Percentiles rank a stretch among this genome's conserved stretches.
phyloP scores from a whole-genome alignment of 2,113 vertebrate genomes.

The Peromyscus polionotus region DNA sequence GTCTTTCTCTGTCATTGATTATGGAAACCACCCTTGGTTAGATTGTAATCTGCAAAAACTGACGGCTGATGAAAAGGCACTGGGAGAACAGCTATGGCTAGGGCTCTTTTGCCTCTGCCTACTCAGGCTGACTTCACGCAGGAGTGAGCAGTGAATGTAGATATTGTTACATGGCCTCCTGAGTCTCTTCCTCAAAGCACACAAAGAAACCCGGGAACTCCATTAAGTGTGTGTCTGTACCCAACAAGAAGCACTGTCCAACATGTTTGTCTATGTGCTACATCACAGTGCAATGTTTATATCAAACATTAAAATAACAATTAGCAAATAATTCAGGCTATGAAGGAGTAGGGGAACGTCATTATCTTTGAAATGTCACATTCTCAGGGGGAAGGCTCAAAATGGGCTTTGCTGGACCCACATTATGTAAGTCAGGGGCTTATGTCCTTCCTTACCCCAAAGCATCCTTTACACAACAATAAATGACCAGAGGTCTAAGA shows the following conservation, averaged over 20 bases:
- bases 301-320: not conserved
- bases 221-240: not conserved
- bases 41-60: not conserved
- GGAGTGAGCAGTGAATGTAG: not conserved
- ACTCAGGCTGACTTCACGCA: not conserved
- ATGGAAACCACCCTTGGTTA: slow-evolving; percentile 5
- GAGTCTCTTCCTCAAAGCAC: not conserved
- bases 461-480: not conserved
- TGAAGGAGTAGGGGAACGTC: not conserved
- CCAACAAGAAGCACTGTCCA: not conserved
- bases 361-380: not conserved
- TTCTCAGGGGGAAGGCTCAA: not conserved
- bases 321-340: not conserved
- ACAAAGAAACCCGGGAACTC: not conserved
- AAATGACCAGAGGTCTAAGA: not conserved
- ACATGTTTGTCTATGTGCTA: not conserved
- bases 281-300: not conserved
- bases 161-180: accelerated
- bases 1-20: not conserved
- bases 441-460: not conserved
- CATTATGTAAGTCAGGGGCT: not conserved
- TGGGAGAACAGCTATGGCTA: not conserved
- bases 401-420: not conserved
- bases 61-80: not conserved
- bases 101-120: not conserved